Evolutionary conservation across 2,888 invertebrate species (phyloP).

Genomic region (Cremastinae sp.): DNA sequence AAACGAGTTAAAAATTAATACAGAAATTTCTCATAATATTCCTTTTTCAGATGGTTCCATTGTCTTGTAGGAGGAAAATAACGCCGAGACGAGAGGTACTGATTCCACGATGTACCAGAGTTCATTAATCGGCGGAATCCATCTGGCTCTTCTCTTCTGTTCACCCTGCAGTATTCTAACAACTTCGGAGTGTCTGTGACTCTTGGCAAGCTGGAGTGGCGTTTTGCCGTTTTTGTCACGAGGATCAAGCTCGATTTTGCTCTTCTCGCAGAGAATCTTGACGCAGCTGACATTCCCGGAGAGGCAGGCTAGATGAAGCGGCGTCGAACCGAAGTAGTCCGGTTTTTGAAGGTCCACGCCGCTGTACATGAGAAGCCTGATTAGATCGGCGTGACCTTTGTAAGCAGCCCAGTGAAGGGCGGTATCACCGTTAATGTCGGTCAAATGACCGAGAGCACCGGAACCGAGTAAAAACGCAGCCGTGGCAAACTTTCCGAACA

Average conservation of each 20-base stretch:
- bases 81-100: too few relatives aligned
- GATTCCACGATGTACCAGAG: conserved; percentile 85
- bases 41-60: conserved; percentile 1
- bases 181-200: conserved; percentile 92
- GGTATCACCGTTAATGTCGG: conserved; percentile 96
- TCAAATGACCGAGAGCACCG: conserved; percentile 92
- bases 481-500: conserved; percentile 95
- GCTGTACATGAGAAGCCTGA: conserved; percentile 93
- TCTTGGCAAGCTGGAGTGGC: conserved; percentile 93
- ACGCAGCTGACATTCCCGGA: conserved; percentile 94
- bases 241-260: conserved; percentile 92
- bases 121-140: conserved; percentile 94
- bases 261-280: conserved; percentile 93
- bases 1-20: too few relatives aligned
- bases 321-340: conserved; percentile 96
- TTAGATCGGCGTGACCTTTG: conserved; percentile 94
- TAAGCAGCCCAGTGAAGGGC: conserved; percentile 97
- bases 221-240: conserved; percentile 96
- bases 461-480: conserved; percentile 94
- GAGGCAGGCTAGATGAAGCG: conserved; percentile 93
- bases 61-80: conserved; percentile 29
- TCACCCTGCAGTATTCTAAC: conserved; percentile 91
- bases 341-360: conserved; percentile 94
- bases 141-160: conserved; percentile 89
- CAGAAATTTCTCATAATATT: neutral